Evolutionary conservation across 2,113 vertebrate genomes (phyloP).

Genomic region (Fulmarus glacialis): DNA sequence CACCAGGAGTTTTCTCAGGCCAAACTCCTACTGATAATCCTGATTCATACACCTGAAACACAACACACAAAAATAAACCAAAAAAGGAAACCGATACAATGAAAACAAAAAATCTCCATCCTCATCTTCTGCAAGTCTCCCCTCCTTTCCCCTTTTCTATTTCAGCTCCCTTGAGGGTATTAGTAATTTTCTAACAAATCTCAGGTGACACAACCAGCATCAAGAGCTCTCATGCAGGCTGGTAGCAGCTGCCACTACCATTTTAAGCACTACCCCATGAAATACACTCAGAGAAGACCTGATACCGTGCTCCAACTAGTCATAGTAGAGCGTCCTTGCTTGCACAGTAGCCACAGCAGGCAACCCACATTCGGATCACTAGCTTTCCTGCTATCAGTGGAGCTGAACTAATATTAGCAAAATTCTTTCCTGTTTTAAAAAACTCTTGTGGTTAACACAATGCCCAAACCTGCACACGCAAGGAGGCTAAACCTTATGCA

Average conservation of each 20-base stretch:
- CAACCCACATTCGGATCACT: rapidly evolving
- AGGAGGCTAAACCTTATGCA: background rate
- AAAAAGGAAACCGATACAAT: background rate
- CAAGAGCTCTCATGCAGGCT: background rate
- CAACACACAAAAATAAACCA: background rate
- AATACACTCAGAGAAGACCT: background rate
- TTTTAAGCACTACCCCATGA: background rate
- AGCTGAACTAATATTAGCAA: background rate
- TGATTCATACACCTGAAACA: background rate
- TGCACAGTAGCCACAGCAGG: background rate
- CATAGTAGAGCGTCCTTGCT: background rate
- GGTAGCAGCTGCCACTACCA: background rate
- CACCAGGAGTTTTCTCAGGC: background rate
- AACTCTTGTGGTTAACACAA: background rate
- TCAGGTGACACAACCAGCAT: background rate
- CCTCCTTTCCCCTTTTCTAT: background rate
- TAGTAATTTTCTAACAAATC: background rate
- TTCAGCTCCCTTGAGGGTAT: background rate
- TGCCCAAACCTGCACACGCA: background rate
- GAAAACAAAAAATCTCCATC: background rate
- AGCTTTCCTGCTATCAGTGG: background rate
- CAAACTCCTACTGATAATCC: background rate
- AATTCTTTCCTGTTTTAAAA: background rate
- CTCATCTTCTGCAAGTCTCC: background rate
- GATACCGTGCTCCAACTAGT: background rate